Base-by-base conservation (phyloP, 2,888 invertebrate species). In the Tubiluchus corallicola region DNA sequence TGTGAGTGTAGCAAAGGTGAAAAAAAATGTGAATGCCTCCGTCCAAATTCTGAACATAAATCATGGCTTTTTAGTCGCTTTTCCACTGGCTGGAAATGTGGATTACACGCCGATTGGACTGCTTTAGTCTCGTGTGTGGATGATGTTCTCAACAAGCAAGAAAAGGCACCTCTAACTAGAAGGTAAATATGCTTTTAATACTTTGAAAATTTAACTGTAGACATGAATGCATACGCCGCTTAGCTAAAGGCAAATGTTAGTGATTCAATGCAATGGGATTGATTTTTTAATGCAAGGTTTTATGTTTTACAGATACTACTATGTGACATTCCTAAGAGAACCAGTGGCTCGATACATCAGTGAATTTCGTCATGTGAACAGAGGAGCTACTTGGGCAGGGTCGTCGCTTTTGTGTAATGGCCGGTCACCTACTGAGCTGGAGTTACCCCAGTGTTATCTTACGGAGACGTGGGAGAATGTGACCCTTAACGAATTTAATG, bases 11-110 rank as follows among this genome's bases (percentile, higher is more conserved):
- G 3, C 5, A 16, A 9, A 48, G 38, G 44, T 47, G 21, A 53
- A 50, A 41, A 55, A 48, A 47, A 59, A 57, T 63, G 64, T 45
- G 53, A 53, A 20, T 63, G 61, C 44, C 48, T 49, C 18, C 51
- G 60, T 42, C 56, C 58, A 20, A 49, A 54, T 42, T 49, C 52
- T 20, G 49, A 53, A 60, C 83, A 82, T 65, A 85, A 87, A 70
- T 82, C 82, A 66, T 98, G 96, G 96, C 73, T 98, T 53, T 94
- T 98, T 68, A 90, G 88, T 62, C 75, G 92, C 59, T 92, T 88
- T 68, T 88, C 90, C 42, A 92, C 88, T 19, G 92, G 92, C 53
- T 92, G 92, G 92, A 83, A 83, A 60, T 98, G 98, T 67, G 98
- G 98, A 43, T 72, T 98, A 40, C 94, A 94, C 62, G 90, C 94